phyloP scores from a whole-genome alignment of 92 coral and sea anemone species.

The Palythoa grandis region DNA sequence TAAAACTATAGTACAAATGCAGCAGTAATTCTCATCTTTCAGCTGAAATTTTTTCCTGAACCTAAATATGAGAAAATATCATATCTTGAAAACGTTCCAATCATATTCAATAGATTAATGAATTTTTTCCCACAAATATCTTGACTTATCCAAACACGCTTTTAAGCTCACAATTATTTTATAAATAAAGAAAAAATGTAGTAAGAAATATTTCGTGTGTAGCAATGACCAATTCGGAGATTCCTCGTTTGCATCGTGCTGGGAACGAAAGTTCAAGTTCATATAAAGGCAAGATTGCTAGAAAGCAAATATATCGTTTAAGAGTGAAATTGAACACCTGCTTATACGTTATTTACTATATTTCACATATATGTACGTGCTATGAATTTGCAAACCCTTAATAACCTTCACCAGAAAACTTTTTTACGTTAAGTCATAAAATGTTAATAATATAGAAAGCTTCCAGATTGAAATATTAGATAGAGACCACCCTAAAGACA shows the following conservation, averaged over 20 bases:
- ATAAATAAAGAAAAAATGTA: background rate
- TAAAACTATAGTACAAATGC: no score
- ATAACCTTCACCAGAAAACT: background rate
- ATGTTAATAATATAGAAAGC: no score
- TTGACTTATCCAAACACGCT: background rate
- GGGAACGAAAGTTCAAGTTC: slow-evolving; percentile 36
- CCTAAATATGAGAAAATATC: background rate
- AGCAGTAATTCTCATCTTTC: background rate
- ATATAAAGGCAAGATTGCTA: background rate
- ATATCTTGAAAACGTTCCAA: background rate
- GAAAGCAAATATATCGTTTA: slow-evolving; percentile 2
- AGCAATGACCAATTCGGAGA: background rate
- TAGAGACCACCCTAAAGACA: no score
- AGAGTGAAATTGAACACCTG: slow-evolving; percentile 6
- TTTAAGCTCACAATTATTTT: background rate
- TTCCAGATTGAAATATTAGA: no score
- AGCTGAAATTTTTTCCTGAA: background rate
- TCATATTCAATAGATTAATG: background rate
- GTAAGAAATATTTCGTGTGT: slow-evolving; percentile 9
- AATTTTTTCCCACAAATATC: background rate
- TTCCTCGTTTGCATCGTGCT: slow-evolving; percentile 40
- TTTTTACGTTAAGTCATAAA: no score
- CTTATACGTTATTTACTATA: no score
- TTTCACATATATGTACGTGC: background rate
- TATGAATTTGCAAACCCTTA: background rate